Conservation (phyloP, 2,113 vertebrate species). For the Sterna hirundo region DNA sequence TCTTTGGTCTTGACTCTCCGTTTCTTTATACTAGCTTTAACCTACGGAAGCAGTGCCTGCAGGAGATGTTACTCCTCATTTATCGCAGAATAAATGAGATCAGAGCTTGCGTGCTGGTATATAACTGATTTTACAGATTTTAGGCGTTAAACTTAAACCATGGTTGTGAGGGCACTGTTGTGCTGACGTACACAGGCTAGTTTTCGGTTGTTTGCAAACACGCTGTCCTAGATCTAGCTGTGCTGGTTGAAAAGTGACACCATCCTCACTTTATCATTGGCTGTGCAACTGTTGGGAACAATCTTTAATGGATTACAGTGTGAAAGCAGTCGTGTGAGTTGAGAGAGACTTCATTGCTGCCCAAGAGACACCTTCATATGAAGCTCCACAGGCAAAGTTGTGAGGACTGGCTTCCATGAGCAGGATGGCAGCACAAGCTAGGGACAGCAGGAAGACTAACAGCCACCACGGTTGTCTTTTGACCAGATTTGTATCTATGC, state of each 20-base stretch:
- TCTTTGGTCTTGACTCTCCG: not conserved
- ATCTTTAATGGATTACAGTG: not conserved
- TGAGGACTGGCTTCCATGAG: not conserved
- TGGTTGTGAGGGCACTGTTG: not conserved
- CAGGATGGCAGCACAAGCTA: not conserved
- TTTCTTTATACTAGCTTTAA: not conserved
- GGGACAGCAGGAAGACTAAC: not conserved
- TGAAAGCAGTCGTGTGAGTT: not conserved
- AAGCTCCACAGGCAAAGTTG: not conserved
- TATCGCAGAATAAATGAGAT: not conserved
- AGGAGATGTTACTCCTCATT: not conserved
- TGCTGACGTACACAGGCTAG: not conserved
- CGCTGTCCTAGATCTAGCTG: not conserved
- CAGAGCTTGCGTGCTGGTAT: accelerated
- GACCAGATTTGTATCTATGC: not conserved
- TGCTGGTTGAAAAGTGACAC: not conserved
- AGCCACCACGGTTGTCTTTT: not conserved
- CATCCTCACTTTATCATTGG: not conserved
- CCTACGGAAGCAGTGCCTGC: not conserved
- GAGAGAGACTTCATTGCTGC: not conserved
- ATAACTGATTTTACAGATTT: not conserved
- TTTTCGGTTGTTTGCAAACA: not conserved
- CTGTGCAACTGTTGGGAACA: not conserved
- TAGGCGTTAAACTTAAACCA: not conserved
- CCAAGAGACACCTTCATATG: not conserved